Base-by-base conservation (phyloP, 2,113 vertebrate species). In the Eleginops maclovinus region DNA sequence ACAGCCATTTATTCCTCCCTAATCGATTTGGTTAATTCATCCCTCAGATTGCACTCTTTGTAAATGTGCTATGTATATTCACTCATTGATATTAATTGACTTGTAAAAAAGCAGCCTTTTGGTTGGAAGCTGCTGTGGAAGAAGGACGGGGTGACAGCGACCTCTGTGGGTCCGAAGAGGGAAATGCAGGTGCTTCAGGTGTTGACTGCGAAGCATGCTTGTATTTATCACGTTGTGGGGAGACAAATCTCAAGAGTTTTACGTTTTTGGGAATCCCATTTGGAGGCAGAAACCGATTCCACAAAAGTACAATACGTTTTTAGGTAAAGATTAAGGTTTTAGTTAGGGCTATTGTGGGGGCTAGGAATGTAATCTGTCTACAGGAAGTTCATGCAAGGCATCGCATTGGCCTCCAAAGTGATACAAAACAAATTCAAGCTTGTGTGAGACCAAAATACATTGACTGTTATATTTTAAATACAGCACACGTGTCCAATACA, bases 71-170 rank as follows among this genome's bases (percentile, higher is more conserved):
- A 81, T 87, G 90, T 87, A 88, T 92, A 77, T 89, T 87, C 91
- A 67, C 88, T 90, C 89, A 89, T 86, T 90, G 90, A 88, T 91
- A 91, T 92, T 90, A 90, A 92, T 93, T 88, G 89, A 93, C 90
- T 91, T 91, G 91, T 90, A 90, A 82, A 85, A 79, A 75, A 70
- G 58, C 53, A 75, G 72, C 49, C 44, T 56, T 31, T 49, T 60
- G 59, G 79, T 62, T 56, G 22, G 46, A 40, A 31, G 73, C 56
- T 22, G n/a, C 6, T 46, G 67, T 9, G 13, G 53, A 73, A 21
- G 41, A 91, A 85, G 66, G 72, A 76, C 81, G 70, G 71, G 54
- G 82, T 76, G 86, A 85, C 87, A 91, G 93, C 92, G 93, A 10
- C 93, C 94, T 94, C 94, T 95, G 82, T 88, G 73, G 93, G 89